Conservation (phyloP, 1,140 invertebrate species). For the Bombus affinis region DNA sequence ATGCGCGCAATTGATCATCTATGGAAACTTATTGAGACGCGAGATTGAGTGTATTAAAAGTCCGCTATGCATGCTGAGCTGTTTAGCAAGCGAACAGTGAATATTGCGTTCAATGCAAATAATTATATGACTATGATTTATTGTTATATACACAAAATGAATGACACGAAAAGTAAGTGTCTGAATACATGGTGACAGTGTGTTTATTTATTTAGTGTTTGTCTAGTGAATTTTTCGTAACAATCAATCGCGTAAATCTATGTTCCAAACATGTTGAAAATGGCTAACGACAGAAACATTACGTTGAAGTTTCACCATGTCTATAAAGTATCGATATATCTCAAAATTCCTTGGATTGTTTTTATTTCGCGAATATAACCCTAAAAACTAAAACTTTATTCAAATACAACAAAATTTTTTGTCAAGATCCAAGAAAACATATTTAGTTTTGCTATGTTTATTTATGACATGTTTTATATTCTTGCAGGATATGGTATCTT, state of each 20-base stretch:
- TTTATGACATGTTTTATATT: too few relatives aligned
- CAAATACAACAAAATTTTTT: too few relatives aligned
- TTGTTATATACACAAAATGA: constrained; percentile 2
- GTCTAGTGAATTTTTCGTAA: neutral
- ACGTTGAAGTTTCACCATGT: constrained; percentile 21
- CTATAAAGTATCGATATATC: neutral
- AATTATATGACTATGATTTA: constrained; percentile 11
- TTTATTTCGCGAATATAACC: neutral
- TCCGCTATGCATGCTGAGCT: neutral
- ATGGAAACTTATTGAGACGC: constrained; percentile 62
- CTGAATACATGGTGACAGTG: neutral
- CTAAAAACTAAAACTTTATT: neutral
- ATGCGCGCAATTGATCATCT: constrained; percentile 32
- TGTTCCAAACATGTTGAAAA: neutral
- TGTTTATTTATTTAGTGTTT: neutral
- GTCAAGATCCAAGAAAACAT: too few relatives aligned
- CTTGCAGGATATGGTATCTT: too few relatives aligned
- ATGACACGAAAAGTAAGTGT: constrained; percentile 28
- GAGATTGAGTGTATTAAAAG: constrained; percentile 59
- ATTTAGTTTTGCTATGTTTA: too few relatives aligned
- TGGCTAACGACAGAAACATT: neutral
- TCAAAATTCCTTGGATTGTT: neutral
- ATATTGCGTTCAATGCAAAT: neutral
- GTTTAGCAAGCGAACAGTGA: constrained; percentile 24
- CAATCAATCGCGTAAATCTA: neutral